A percentile compares a stretch with the other conserved stretches of the same genome.
Conservation (phyloP, 2,888 invertebrate species). For the Petrophora chlorosata region DNA sequence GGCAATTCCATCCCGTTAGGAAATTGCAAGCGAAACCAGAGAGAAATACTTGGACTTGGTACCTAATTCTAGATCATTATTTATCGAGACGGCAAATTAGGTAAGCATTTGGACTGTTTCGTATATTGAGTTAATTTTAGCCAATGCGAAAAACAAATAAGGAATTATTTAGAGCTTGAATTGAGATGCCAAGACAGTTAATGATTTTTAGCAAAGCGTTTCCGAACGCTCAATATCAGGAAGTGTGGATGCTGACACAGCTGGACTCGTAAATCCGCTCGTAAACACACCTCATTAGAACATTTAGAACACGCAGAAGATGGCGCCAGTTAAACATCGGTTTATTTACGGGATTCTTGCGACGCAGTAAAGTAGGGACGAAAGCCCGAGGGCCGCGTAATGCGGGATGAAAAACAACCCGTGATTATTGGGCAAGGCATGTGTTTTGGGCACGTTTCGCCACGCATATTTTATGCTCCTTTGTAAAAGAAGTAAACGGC, state of each 20-base stretch:
- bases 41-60: conserved; percentile 18
- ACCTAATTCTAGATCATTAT: conserved; percentile 37
- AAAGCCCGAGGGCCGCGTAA: conserved; percentile 30
- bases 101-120: background rate
- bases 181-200: background rate
- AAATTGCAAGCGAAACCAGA: conserved; percentile 23
- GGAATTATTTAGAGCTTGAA: background rate
- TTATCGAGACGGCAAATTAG: background rate
- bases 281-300: conserved; percentile 62
- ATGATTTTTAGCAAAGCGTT: background rate
- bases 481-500: conserved; percentile 31
- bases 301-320: conserved; percentile 56
- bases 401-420: conserved; percentile 36
- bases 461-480: conserved; percentile 33
- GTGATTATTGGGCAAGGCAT: conserved; percentile 39
- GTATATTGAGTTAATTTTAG: background rate
- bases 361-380: conserved; percentile 31
- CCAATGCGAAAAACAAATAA: background rate
- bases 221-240: conserved; percentile 6
- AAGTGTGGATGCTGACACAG: conserved; percentile 39
- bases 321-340: conserved; percentile 50
- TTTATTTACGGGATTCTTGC: conserved; percentile 36
- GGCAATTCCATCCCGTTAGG: conserved; percentile 20
- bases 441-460: conserved; percentile 35
- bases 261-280: conserved; percentile 56